Evolutionary conservation across 2,113 vertebrate species (phyloP), one percentile per base, ranked within the genome.

Genomic region (Smithornis capensis): DNA sequence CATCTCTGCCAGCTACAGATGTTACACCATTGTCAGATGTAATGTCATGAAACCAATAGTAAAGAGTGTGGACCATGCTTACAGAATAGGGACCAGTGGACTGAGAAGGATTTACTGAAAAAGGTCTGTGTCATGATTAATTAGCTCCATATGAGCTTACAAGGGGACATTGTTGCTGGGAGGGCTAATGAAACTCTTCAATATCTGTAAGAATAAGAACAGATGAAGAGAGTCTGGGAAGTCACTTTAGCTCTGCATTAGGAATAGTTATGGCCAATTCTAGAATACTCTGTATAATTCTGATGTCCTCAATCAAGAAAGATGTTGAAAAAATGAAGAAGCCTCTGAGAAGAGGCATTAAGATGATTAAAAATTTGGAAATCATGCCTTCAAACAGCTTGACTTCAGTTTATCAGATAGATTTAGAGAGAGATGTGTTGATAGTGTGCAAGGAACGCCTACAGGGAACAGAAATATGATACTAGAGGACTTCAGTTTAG

Each of bases 391-490:
- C 14, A 8, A 73, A 59, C 44, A 89, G 68, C 80, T 89, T 94
- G 86, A 47, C 76, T 90, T 90, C 24, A 86, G 64, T 89, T 97
- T 90, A 77, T 94, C 79, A 74, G 63, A 53, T 33, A 70, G 88
- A 90, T 81, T 87, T 89, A 82, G 73, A 52, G 49, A 78, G 57
- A 24, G 19, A 56, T 63, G 17, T 82, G 89, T 71, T 96, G 92
- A 91, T 73, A 97, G 28, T 70, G 37, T 79, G 49, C 77, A 84
- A 76, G 69, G 71, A 88, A 77, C 67, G 67, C 86, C 83, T 73
- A 49, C 45, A 53, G 86, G 92, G 90, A 94, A 25, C 83, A 84
- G 94, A 92, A 94, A 94, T 1, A 2, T 91, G 80, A 94, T 94
- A 60, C 69, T 84, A n/a, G n/a, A 84, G 56, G 62, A 45, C 40